Evolutionary conservation across 2,888 invertebrate species (phyloP), one percentile per base, ranked within the genome.

Genomic region (Lumbricus terrestris): DNA sequence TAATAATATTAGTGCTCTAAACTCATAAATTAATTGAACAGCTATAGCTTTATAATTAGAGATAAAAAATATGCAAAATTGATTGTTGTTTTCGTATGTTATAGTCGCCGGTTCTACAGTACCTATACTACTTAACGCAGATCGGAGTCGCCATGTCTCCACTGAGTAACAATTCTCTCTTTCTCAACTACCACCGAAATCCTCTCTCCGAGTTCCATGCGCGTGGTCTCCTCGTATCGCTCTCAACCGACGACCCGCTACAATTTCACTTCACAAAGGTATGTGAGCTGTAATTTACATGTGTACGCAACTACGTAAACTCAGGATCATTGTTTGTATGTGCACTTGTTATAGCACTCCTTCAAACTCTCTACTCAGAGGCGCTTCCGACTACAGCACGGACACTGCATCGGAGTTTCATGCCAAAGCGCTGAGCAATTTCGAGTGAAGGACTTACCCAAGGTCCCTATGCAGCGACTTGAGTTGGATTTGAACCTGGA

Each of bases 91-190:
- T n/a, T 82, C n/a, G 1, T 34, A 35, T 83, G 16, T 88, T 40
- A 1, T 95, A 97, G 97, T 98, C 98, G 91, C 99, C 99, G 88
- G 99, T 99, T 1, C 96, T 99, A 47, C 99, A 99, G 95, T 99
- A 99, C 96, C 96, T 99, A 91, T 99, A 98, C 95, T 99, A 99
- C 96, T 96, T 99, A 94, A 97, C 98, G 0, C 99, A 99, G 96
- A 98, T 99, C 93, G 98, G 97, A 89, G 99, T 99, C 94, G 99
- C 99, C 69, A 99, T 99, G 99, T 99, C 98, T 3, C 99, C 99
- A 0, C 96, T 99, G 90, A 98, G 98, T 94, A 99, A 99, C 96
- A 99, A 99, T 95, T 99, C 99, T 0, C 96, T 99, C 91, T 99
- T 99, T 96, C 96, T 99, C 93, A 99, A 99, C 96, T 99, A 99